Evolutionary conservation across 2,888 invertebrate species (phyloP).

Genomic region (Erebia palarica): DNA sequence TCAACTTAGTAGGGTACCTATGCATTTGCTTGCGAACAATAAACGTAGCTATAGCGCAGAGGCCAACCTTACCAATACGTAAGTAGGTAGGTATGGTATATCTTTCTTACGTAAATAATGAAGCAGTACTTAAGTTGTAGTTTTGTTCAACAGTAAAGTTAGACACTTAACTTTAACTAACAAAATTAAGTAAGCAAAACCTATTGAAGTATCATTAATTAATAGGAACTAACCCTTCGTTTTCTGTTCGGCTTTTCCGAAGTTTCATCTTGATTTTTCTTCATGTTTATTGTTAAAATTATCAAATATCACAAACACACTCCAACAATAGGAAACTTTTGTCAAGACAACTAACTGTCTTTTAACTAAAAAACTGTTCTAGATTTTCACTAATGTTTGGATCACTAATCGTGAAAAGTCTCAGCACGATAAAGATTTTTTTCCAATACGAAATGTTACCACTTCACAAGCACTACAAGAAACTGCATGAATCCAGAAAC

Average conservation of each 20-base stretch:
- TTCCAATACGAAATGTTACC: conserved; percentile 22
- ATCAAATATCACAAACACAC: conserved; percentile 29
- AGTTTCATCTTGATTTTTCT: conserved; percentile 55
- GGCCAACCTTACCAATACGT: no score
- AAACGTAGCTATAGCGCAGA: no score
- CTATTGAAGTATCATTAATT: neutral
- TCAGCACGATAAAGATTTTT: conserved; percentile 6
- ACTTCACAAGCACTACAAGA: conserved; percentile 38
- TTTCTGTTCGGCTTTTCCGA: conserved; percentile 68
- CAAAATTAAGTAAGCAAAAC: no score
- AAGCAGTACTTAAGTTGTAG: no score
- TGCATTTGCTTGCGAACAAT: no score
- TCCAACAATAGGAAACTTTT: conserved; percentile 12
- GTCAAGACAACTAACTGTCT: conserved; percentile 20
- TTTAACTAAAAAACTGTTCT: conserved; percentile 14
- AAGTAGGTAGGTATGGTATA: no score
- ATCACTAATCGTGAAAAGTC: conserved; percentile 14
- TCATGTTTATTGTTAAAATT: conserved; percentile 49
- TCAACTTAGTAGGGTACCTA: no score
- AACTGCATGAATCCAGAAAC: conserved; percentile 34
- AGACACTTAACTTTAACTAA: no score
- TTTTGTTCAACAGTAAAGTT: no score
- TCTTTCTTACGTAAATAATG: no score
- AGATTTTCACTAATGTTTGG: conserved; percentile 2
- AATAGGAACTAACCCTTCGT: conserved; percentile 62